Evolutionary conservation across 1,140 invertebrate species (phyloP), one percentile per base, ranked within the genome.

Genomic region (Lordiphosa clarofinis): DNA sequence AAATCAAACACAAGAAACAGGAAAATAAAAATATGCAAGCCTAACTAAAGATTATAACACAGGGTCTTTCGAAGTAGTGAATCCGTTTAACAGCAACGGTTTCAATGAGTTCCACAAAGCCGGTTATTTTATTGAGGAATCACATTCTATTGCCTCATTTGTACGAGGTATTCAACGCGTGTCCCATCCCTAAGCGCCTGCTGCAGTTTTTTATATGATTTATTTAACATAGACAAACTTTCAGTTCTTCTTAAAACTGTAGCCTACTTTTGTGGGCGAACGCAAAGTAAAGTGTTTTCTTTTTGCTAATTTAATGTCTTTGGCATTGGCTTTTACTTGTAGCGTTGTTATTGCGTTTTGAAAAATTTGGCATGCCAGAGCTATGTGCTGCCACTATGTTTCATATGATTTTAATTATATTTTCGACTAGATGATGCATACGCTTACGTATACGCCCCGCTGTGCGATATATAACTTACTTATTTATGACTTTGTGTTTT

Each of bases 401-500:
- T 15, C 24, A 49, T 12, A 8, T 31, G 28, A 3, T 64, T 78
- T 78, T 69, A 78, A 78, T 78, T 79, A 73, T 53, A 59, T 56
- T 74, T 73, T 38, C 15, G 13, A 61, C 40, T 44, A 38, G 42
- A 67, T 62, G n/a, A 56, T 36, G 43, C 61, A 52, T 67, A 57
- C 36, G 43, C 61, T 48, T 67, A 57, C 36, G 39, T 61, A 56
- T 65, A 60, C 61, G 54, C 46, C 56, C 28, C 56, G 11, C 59
- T 66, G 56, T 49, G 15, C 28, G 31, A 28, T 28, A 36, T 8
- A 31, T 31, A 46, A 46, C 38, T 55, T 52, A 75, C 56, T 81
- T 74, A 74, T 79, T 74, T 79, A 73, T 79, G 56, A 42, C 37
- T 59, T 61, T 69, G 50, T 53, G 28, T 46, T 46, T 46, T 46